Evolutionary conservation across 2,888 invertebrate genomes (phyloP).

Genomic region (Metallyticus violacea): DNA sequence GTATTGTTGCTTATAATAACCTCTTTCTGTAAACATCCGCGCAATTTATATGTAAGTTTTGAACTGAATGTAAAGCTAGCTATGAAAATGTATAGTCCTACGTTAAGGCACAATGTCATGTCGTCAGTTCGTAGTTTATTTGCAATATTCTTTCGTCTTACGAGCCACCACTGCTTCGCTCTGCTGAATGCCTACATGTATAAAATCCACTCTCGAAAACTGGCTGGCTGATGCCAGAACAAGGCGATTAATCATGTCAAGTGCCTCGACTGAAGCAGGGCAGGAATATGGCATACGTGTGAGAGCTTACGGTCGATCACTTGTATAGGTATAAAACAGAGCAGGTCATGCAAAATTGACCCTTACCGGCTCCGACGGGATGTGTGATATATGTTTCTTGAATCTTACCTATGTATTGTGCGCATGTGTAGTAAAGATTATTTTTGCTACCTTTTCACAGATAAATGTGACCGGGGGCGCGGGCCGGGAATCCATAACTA

Average conservation of each 20-base stretch:
- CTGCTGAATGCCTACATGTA: background rate
- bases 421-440: background rate
- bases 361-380: background rate
- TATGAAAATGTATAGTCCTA: too few relatives aligned
- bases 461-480: background rate
- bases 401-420: constrained; percentile 1
- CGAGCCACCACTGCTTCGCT: background rate
- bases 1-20: too few relatives aligned
- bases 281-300: constrained; percentile 7
- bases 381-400: constrained; percentile 16
- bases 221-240: constrained; percentile 12
- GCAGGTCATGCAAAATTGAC: constrained; percentile 7
- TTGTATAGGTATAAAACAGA: constrained; percentile 12
- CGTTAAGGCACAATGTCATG: too few relatives aligned
- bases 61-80: too few relatives aligned
- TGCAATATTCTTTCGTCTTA: too few relatives aligned
- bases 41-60: too few relatives aligned
- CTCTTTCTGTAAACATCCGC: too few relatives aligned
- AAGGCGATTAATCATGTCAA: constrained; percentile 19
- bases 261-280: constrained; percentile 9
- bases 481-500: background rate
- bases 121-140: too few relatives aligned
- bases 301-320: constrained; percentile 9
- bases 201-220: constrained; percentile 3
- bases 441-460: background rate